Evolutionary conservation across 2,888 invertebrate species (phyloP), one percentile per base, ranked within the genome.

Genomic region (Artemia sinica): DNA sequence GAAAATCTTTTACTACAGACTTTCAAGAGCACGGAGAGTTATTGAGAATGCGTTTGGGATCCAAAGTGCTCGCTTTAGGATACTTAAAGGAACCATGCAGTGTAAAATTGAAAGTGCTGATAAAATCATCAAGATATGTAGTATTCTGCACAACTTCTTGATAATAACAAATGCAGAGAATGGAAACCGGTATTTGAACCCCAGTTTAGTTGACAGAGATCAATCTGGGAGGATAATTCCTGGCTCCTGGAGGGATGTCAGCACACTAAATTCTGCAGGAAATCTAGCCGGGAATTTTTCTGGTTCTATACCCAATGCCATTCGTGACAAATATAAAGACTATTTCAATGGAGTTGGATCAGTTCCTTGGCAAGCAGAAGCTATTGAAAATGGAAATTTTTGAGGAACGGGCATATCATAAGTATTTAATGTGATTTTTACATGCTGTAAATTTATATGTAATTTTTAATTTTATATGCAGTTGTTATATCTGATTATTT

Each of bases 11-110:
- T 11, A n/a, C 52, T n/a, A 51, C 52, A 51, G 11, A 51, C 11
- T 18, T n/a, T 67, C 14, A 48, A 28, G 67, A 28, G 49, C 69
- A 13, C 28, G 69, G 50, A 68, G 69, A 49, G 58, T 52, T n/a
- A 68, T 68, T 14, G 69, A 69, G 48, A 69, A 69, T 68, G 58
- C 69, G 50, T 69, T 69, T 52, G 67, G 69, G 8, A 69, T 69
- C 41, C 52, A 49, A 50, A 58, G 51, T n/a, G 48, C 51, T 14
- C 49, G 67, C n/a, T 69, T 50, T 49, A 28, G 63, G 48, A 49
- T 67, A 68, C 50, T 69, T 49, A 51, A 65, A 9, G 67, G 28
- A 14, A 11, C 28, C n/a, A 69, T 69, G 10, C 51, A 49, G n/a
- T 49, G 66, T 48, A n/a, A 68, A 13, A 14, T 50, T 28, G 48